phyloP scores from a whole-genome alignment of 1,140 invertebrate genomes.

The Ceratosolen solmsi region DNA sequence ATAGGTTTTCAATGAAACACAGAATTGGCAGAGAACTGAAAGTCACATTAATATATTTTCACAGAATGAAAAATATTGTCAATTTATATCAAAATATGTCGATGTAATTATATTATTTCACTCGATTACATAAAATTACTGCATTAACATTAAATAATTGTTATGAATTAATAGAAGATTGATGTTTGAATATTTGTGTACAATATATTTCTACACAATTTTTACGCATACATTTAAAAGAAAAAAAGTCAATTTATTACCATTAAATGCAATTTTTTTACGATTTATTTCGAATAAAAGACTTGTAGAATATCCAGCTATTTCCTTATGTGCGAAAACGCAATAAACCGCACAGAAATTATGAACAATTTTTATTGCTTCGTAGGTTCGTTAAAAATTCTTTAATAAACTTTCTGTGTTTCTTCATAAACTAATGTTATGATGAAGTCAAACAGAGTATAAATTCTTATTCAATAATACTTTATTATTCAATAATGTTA shows the following conservation, averaged over 20 bases:
- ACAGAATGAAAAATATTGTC: background rate
- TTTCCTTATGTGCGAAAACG: background rate
- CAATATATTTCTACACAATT: too few relatives aligned
- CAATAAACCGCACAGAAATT: background rate
- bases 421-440: background rate
- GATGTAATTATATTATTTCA: background rate
- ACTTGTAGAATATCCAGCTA: background rate
- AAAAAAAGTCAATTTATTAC: background rate
- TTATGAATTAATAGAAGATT: too few relatives aligned
- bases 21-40: background rate
- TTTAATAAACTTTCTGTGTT: background rate
- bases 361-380: constrained; percentile 1
- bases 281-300: background rate
- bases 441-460: background rate
- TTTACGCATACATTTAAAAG: too few relatives aligned
- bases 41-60: background rate
- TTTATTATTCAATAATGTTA: background rate
- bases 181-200: too few relatives aligned
- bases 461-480: background rate
- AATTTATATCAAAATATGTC: background rate
- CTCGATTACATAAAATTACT: too few relatives aligned
- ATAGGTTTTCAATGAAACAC: too few relatives aligned
- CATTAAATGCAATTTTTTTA: background rate
- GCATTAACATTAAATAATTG: too few relatives aligned
- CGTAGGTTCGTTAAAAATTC: background rate